phyloP scores from a whole-genome alignment of 2,797 vertebrate species.

The Sus cebifrons region DNA sequence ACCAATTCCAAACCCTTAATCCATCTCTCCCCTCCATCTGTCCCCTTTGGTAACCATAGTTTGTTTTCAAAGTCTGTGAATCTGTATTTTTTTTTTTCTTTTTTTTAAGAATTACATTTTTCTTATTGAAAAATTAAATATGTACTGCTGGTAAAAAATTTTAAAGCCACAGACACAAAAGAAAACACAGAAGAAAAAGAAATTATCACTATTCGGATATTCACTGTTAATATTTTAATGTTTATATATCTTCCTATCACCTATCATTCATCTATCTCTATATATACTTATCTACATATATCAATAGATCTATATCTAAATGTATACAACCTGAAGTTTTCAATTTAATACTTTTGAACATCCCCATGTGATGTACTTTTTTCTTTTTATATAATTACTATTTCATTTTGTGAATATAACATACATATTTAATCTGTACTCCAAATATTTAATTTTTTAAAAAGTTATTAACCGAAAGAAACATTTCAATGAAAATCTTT shows the following conservation, averaged over 20 bases:
- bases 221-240: background rate
- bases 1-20: too few relatives aligned
- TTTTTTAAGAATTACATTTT: background rate
- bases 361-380: background rate
- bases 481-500: background rate
- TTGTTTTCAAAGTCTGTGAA: too few relatives aligned
- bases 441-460: background rate
- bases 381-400: background rate
- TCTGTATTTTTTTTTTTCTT: background rate
- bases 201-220: background rate
- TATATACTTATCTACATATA: background rate
- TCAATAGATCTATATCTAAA: background rate
- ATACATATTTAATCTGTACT: background rate
- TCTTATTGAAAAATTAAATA: background rate
- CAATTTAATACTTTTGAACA: background rate
- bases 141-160: background rate
- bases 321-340: background rate
- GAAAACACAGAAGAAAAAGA: background rate
- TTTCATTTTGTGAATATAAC: constrained; percentile 9
- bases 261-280: background rate
- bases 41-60: too few relatives aligned
- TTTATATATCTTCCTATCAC: background rate
- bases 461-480: constrained; percentile 6
- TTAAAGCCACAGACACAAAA: background rate
- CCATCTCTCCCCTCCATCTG: too few relatives aligned